Base-by-base conservation (phyloP, 2,888 invertebrate species). In the Hartigia nigra region DNA sequence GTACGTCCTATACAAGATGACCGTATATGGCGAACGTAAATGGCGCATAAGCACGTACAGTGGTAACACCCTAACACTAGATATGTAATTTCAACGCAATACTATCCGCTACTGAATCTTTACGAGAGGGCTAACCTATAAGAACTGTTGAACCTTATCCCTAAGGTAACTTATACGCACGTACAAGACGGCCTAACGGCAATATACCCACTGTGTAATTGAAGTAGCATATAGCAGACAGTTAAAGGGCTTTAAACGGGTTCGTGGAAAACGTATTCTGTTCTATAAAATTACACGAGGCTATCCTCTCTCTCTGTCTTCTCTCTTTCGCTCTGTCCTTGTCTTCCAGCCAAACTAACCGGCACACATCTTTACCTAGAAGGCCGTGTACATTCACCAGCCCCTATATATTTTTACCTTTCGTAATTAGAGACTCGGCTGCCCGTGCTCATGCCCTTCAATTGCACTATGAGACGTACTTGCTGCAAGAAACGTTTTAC, bases 231-330 rank as follows among this genome's bases (percentile, higher is more conserved):
- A 81, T 14, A 32, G 84, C 85, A 82, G 83, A 84, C 84, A 82
- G 81, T 80, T 85, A 85, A 87, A 84, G 81, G 81, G 82, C 81
- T 85, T 82, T 84, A 86, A 87, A 87, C 85, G 83, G 85, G 86
- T 90, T 90, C 90, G 84, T 83, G 85, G 89, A 90, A 90, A 83
- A 84, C 84, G 80, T 82, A 86, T 86, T 85, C 79, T 81, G 82
- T 84, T 85, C 84, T 87, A 87, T 88, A 87, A 89, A 90, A 89
- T 87, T 87, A 87, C 83, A 82, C 82, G 83, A 76, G 79, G 81
- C 82, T 82, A 23, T 76, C 23, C 77, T 74, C 69, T 2, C 76
- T 31, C 77, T 75, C 12, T 72, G 39, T 74, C 39, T 39, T 3
- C 39, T 4, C 37, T 37, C 37, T 1, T 1, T 14, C 5, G 23